Evolutionary conservation across 2,888 invertebrate species (phyloP).

Genomic region (Chloromyia formosa): DNA sequence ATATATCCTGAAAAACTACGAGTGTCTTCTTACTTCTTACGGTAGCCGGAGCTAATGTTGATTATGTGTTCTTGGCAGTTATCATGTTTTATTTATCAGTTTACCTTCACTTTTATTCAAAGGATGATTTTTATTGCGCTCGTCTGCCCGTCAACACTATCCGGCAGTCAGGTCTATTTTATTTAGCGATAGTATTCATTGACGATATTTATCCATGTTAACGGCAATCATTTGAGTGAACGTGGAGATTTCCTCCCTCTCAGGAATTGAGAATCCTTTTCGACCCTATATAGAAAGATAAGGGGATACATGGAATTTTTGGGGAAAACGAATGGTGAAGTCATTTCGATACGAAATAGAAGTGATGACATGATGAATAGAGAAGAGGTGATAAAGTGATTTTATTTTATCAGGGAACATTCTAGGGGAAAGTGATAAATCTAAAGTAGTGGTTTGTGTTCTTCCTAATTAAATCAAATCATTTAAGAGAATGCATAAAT

Average conservation of each 20-base stretch:
- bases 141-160: conserved; percentile 13
- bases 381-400: conserved; percentile 7
- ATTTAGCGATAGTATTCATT: conserved; percentile 17
- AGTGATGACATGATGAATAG: conserved; percentile 10
- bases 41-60: conserved; percentile 22
- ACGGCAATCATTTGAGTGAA: not conserved
- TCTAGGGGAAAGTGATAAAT: not conserved
- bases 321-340: not conserved
- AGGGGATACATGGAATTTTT: not conserved
- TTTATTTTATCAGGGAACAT: not conserved
- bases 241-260: not conserved
- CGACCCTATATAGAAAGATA: not conserved
- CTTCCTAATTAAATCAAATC: not conserved
- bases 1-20: too few species aligned
- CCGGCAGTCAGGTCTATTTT: not conserved
- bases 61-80: conserved; percentile 18
- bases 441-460: not conserved
- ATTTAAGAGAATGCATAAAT: not conserved
- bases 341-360: not conserved
- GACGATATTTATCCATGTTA: conserved; percentile 22
- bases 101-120: conserved; percentile 8
- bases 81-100: conserved; percentile 42
- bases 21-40: conserved; percentile 5
- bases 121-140: conserved; percentile 21
- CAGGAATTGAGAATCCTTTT: not conserved